These are phyloP conservation scores for Lepeophtheirus salmonis DNA, from an alignment of 1,140 invertebrate genomes.

Conservation along the genomic window DNA sequence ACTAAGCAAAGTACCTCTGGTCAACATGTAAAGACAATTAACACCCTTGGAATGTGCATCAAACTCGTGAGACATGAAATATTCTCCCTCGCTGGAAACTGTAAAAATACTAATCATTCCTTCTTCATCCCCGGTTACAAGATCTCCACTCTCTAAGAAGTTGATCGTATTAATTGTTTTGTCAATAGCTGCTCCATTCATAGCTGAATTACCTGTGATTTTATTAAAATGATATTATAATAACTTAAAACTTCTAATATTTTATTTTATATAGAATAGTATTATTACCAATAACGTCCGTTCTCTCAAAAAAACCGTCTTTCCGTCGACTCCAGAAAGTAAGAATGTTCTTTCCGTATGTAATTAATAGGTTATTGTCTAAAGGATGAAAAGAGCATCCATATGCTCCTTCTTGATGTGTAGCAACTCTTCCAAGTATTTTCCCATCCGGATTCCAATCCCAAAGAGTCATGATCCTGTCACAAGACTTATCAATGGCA, in stretches of 20 bases:
- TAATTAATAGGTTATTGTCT: conserved; percentile 78
- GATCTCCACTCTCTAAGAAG: conserved; percentile 77
- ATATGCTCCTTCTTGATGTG: conserved; percentile 64
- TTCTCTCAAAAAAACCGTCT: conserved; percentile 67
- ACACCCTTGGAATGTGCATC: conserved; percentile 72
- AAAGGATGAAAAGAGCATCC: conserved; percentile 78
- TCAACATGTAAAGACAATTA: conserved; percentile 61
- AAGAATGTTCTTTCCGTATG: conserved; percentile 74
- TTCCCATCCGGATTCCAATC: conserved; percentile 58
- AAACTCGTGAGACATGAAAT: conserved; percentile 66
- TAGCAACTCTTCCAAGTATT: conserved; percentile 58
- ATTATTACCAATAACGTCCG: conserved; percentile 53
- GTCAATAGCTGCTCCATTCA: conserved; percentile 1
- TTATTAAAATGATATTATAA: no score
- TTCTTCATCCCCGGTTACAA: conserved; percentile 79
- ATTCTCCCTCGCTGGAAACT: conserved; percentile 63
- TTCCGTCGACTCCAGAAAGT: conserved; percentile 77
- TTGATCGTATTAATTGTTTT: conserved; percentile 46
- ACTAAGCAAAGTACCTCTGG: conserved; percentile 67
- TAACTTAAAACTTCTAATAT: conserved; percentile 8
- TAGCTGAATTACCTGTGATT: neutral
- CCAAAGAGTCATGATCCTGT: conserved; percentile 68
- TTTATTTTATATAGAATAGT: neutral
- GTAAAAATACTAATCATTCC: conserved; percentile 85
- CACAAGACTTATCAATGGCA: conserved; percentile 59